Evolutionary conservation across 2,797 vertebrate genomes (phyloP), one percentile per base, ranked within the genome.

Genomic region (Prunella strophiata): DNA sequence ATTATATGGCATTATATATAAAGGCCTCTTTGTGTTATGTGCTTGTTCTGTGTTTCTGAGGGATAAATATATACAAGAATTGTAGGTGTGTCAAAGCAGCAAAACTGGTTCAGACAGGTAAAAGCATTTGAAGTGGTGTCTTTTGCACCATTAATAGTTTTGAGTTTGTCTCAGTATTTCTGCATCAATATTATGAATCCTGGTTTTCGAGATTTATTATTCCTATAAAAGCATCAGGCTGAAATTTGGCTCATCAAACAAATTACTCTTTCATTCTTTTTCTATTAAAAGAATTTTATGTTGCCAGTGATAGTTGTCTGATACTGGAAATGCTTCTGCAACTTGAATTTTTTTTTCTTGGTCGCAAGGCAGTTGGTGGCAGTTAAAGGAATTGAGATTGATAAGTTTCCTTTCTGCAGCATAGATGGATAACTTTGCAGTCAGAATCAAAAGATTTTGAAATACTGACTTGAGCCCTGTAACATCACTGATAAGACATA

Each of bases 1-100:
- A 98, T 98, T 98, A 98, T 93, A 97, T 95, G 96, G 91, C 97
- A 97, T 95, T 96, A 97, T 94, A 93, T 97, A 85, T 96, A 97
- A 98, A 97, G 96, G 77, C 92, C 91, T 97, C 96, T 96, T 97
- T 97, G 94, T 97, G 97, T 97, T 97, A 96, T 87, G 93, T 97
- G 91, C 95, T 68, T 94, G 89, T 78, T 96, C 96, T 96, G 50
- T 95, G 79, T 96, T 96, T 89, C 93, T 91, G 96, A 94, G 74
- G 96, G 85, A 97, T 95, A 97, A 95, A 96, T 95, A 97, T 94
- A 93, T 96, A 97, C 96, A 97, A 91, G 96, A 96, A 92, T 91
- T 94, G 95, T 96, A 96, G 96, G 96, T 96, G 97, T 97, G 98
- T 97, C 96, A 96, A 94, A 84, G 95, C 81, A 94, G 96, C 93